Evolutionary conservation across 2,113 vertebrate species (phyloP).

Genomic region (Aspidoscelis tigris): DNA sequence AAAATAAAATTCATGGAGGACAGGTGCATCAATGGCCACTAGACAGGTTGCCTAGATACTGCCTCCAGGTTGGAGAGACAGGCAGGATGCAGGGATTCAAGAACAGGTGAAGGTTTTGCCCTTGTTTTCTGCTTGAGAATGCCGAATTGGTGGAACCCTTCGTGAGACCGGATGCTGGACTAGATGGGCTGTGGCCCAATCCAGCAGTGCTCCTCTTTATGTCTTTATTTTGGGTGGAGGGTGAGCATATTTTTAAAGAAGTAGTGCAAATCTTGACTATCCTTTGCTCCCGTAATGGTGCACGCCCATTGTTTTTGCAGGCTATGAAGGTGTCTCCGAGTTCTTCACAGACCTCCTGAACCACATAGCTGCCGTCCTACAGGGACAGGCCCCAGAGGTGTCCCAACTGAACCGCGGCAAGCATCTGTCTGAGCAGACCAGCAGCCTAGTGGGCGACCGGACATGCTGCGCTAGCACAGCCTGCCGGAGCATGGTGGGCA

Average conservation of each 20-base stretch:
- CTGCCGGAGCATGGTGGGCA: constrained; percentile 82
- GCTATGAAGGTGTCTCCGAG: constrained; percentile 94
- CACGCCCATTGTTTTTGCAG: constrained; percentile 66
- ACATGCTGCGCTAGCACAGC: constrained; percentile 76
- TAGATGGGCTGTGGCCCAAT: too few relatives aligned
- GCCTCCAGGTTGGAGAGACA: too few relatives aligned
- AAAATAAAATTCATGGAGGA: too few relatives aligned
- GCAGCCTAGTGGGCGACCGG: constrained; percentile 72
- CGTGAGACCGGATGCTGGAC: too few relatives aligned
- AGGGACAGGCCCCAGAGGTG: constrained; percentile 78
- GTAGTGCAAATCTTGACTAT: not conserved
- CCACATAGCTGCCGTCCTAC: constrained; percentile 91
- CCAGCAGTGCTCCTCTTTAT: too few relatives aligned
- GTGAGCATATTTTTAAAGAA: not conserved
- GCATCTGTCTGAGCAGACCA: constrained; percentile 68
- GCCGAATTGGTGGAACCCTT: too few relatives aligned
- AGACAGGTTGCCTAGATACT: too few relatives aligned
- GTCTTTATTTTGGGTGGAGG: not conserved
- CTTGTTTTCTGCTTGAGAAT: too few relatives aligned
- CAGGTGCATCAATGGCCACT: too few relatives aligned
- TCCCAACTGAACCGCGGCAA: constrained; percentile 76
- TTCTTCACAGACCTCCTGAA: constrained; percentile 96
- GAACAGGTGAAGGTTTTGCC: too few relatives aligned
- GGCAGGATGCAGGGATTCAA: too few relatives aligned
- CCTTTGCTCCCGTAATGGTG: not conserved